Evolutionary conservation across 2,888 invertebrate genomes (phyloP).

Genomic region (Trypoxylon attenuatum): DNA sequence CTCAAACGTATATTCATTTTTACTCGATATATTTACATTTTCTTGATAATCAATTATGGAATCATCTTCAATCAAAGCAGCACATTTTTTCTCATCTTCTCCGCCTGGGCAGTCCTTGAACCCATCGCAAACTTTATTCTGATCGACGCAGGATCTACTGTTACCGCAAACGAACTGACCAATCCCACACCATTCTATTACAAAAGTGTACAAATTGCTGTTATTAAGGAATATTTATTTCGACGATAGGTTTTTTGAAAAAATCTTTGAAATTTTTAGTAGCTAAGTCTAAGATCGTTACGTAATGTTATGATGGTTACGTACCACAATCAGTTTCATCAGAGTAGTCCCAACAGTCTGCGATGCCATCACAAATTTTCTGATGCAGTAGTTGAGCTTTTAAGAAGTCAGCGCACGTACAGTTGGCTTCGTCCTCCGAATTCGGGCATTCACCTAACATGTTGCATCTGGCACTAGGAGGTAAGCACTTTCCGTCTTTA

Average conservation of each 20-base stretch:
- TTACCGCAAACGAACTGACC: constrained; percentile 86
- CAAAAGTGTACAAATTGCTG: constrained; percentile 3
- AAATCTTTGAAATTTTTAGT: too few species aligned
- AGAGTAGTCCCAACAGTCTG: constrained; percentile 88
- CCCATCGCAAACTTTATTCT: constrained; percentile 82
- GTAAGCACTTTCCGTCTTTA: constrained; percentile 80
- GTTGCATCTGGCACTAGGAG: constrained; percentile 82
- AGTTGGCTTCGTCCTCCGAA: constrained; percentile 83
- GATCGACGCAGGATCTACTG: constrained; percentile 82
- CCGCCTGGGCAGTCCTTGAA: constrained; percentile 82
- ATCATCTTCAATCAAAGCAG: constrained; percentile 69
- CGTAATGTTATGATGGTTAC: too few species aligned
- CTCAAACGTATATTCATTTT: not conserved
- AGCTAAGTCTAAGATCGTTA: too few species aligned
- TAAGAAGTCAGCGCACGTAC: constrained; percentile 86
- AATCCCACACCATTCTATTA: constrained; percentile 83
- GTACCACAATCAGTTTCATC: constrained; percentile 86
- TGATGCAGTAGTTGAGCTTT: constrained; percentile 81
- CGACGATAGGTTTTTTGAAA: too few species aligned
- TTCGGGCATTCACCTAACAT: constrained; percentile 82
- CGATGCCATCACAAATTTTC: constrained; percentile 87
- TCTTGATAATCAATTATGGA: not conserved
- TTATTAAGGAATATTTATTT: too few species aligned
- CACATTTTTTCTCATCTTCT: constrained; percentile 86
- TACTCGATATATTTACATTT: not conserved